Conservation (phyloP, 2,888 invertebrate species). For the Rhopalosiphum nymphaeae region DNA sequence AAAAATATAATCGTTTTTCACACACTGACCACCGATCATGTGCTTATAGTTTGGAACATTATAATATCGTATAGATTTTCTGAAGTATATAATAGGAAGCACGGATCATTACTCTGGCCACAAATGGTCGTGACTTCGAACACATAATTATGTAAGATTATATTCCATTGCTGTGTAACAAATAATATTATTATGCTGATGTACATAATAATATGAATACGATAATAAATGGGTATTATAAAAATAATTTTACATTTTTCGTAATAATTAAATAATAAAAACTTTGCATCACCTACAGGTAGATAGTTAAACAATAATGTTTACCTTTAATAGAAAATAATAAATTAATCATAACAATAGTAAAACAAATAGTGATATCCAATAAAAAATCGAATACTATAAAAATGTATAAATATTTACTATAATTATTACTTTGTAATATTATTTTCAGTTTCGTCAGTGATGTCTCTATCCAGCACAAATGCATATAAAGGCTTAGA, state of each 20-base stretch:
- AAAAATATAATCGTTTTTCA: constrained; percentile 34
- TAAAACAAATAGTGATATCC: background rate
- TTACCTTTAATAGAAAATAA: background rate
- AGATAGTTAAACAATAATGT: background rate
- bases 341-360: background rate
- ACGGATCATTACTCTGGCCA: constrained; percentile 53
- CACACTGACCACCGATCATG: constrained; percentile 18
- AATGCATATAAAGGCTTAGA: constrained; percentile 87
- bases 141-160: background rate
- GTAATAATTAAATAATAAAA: background rate
- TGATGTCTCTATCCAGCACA: constrained; percentile 83
- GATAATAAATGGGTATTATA: background rate
- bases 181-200: background rate
- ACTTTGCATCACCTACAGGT: background rate
- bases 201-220: background rate
- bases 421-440: constrained; percentile 25
- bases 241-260: background rate
- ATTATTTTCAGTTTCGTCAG: constrained; percentile 79
- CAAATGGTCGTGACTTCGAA: constrained; percentile 64
- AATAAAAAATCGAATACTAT: background rate
- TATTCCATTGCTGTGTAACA: background rate
- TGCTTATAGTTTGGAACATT: constrained; percentile 56
- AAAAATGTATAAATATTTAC: background rate
- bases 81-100: constrained; percentile 15
- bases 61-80: constrained; percentile 34